Base-by-base conservation (phyloP, 2,888 invertebrate genomes). In the Trachelus tabidus region DNA sequence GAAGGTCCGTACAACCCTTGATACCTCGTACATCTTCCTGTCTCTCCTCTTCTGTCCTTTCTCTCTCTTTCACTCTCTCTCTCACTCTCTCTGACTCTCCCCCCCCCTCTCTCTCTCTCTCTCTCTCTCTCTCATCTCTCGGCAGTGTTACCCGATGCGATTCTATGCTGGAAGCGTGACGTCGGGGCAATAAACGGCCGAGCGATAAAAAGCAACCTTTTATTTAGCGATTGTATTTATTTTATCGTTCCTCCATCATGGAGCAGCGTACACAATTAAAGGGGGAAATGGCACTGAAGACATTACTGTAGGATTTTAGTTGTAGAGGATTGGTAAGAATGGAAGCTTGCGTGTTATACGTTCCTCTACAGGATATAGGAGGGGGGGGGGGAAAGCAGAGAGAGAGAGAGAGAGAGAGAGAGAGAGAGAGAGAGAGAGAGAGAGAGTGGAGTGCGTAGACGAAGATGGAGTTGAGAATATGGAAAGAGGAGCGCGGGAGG, bases 121-220 rank as follows among this genome's bases (percentile, higher is more conserved):
- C 75, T 73, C 69, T 11, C 69, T 23, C 30, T 31, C 73, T 75
- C 34, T 77, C 73, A 23, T 30, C 37, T 23, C 56, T 23, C 56
- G 23, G 23, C 56, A 56, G 75, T 76, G 77, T 79, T 80, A 68
- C 69, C 75, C 74, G 40, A 73, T 11, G 73, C 77, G 79, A 68
- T 80, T 81, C 77, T 75, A 80, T 79, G 79, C 76, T 75, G 78
- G 76, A 81, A 76, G 68, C 78, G 79, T 81, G 80, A 74, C 69
- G 75, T 68, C 9, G 56, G 77, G 77, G 81, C 81, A 80, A 83
- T 83, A 83, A 83, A 83, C 80, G 81, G 79, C 81, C 79, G 77
- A 77, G 79, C 81, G 83, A 83, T 83, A 81, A 83, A 83, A 81
- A 80, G 71, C 80, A 81, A 83, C 81, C 83, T 82, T 82, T 83